Evolutionary conservation across 2,888 invertebrate species (phyloP).

Genomic region (Tenthredo distinguenda): DNA sequence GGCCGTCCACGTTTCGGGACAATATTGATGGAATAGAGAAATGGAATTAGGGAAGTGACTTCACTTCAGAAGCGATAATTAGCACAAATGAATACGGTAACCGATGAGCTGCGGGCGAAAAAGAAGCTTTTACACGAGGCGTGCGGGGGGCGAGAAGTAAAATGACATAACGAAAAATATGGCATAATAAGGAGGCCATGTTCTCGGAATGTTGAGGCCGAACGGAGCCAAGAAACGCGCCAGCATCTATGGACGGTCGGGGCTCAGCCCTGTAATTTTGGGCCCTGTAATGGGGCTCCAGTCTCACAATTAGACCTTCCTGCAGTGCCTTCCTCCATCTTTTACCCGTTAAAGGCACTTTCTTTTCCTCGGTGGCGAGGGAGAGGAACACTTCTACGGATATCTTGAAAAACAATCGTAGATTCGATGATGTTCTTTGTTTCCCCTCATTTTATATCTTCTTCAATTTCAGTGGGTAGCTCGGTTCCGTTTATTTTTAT

Average conservation of each 20-base stretch:
- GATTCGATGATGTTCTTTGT: constrained; percentile 27
- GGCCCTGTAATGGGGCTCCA: constrained; percentile 70
- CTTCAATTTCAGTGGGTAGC: not conserved
- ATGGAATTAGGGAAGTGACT: not conserved
- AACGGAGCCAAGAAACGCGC: constrained; percentile 54
- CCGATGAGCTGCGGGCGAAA: constrained; percentile 17
- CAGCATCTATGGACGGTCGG: constrained; percentile 64
- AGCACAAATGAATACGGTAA: constrained; percentile 10
- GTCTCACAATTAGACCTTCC: constrained; percentile 75
- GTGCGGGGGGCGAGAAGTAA: constrained; percentile 48
- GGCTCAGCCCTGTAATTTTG: constrained; percentile 74
- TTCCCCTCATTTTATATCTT: constrained; percentile 16
- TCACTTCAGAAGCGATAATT: not conserved
- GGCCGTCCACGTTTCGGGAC: not conserved
- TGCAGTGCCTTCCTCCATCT: constrained; percentile 64
- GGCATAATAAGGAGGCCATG: constrained; percentile 62
- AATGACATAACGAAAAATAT: constrained; percentile 65
- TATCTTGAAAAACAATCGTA: constrained; percentile 51
- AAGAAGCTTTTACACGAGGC: not conserved
- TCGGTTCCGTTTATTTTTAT: not conserved
- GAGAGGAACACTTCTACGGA: constrained; percentile 24
- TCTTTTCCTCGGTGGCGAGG: constrained; percentile 55
- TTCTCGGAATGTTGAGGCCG: constrained; percentile 65
- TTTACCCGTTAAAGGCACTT: constrained; percentile 63
- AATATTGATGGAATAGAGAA: not conserved